phyloP scores from a whole-genome alignment of 2,113 vertebrate species.

The Murina feae region DNA sequence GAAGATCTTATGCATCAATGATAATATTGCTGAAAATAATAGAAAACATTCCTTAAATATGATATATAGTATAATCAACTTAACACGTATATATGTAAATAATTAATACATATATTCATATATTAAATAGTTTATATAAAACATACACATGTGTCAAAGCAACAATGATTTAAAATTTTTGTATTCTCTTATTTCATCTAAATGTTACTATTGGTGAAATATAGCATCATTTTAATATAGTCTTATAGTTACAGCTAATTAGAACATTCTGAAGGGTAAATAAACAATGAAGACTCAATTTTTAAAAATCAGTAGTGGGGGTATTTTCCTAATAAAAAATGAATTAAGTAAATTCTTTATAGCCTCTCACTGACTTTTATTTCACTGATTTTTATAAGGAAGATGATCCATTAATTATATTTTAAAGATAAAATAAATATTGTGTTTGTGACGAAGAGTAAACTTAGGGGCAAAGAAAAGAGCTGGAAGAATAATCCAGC shows the following conservation, averaged over 20 bases:
- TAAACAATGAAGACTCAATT: slow-evolving; percentile 34
- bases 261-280: slow-evolving; percentile 11
- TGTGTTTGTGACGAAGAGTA: background rate
- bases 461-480: background rate
- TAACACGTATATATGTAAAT: background rate
- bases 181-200: slow-evolving; percentile 47
- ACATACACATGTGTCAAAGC: slow-evolving; percentile 32
- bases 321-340: background rate
- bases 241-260: background rate
- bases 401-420: background rate
- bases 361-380: background rate
- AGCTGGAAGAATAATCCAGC: background rate
- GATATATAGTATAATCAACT: background rate
- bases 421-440: background rate
- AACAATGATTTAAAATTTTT: slow-evolving; percentile 48
- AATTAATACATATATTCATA: background rate
- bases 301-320: slow-evolving; percentile 5
- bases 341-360: background rate
- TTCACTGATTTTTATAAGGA: slow-evolving; percentile 11
- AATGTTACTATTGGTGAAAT: background rate
- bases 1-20: background rate
- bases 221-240: background rate
- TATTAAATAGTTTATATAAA: background rate
- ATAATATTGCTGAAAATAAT: background rate
- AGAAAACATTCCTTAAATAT: background rate